A percentile compares a stretch with the other conserved stretches of the same genome.
phyloP scores from a whole-genome alignment of 2,113 vertebrate genomes.

The Solea senegalensis region DNA sequence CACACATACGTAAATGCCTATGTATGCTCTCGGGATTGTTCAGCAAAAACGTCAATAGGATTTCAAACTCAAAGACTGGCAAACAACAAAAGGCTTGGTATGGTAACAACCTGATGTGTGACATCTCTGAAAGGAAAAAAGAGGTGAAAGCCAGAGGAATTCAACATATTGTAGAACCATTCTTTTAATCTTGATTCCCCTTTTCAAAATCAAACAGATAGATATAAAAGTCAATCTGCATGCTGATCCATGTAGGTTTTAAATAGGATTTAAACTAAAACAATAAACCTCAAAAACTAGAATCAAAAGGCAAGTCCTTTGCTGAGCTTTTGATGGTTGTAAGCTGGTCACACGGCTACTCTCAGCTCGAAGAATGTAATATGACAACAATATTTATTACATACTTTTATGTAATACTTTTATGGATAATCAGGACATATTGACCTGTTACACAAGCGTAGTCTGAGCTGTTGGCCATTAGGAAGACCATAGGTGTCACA shows the following conservation, averaged over 20 bases:
- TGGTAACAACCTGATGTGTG: constrained; percentile 21
- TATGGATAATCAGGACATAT: not conserved
- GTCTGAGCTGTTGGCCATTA: not conserved
- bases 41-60: constrained; percentile 40
- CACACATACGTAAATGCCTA: constrained; percentile 1
- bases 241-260: too few relatives aligned
- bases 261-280: too few relatives aligned
- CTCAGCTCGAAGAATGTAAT: not conserved
- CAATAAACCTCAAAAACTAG: too few relatives aligned
- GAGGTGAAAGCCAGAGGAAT: not conserved
- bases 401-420: not conserved
- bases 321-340: too few relatives aligned
- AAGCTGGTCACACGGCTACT: not conserved
- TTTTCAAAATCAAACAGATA: too few relatives aligned
- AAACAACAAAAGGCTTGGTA: constrained; percentile 16
- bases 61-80: constrained; percentile 36
- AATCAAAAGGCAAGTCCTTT: too few relatives aligned
- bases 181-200: too few relatives aligned
- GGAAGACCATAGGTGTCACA: not conserved
- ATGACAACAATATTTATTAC: not conserved
- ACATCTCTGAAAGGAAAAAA: constrained; percentile 1
- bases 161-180: not conserved
- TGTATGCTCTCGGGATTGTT: constrained; percentile 5
- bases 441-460: not conserved
- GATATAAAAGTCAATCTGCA: too few relatives aligned